Percentiles rank a stretch among this genome's conserved stretches.
These are phyloP conservation scores for Watsonalla cultraria DNA, from an alignment of 2,888 invertebrate genomes.

Conservation along the genomic window DNA sequence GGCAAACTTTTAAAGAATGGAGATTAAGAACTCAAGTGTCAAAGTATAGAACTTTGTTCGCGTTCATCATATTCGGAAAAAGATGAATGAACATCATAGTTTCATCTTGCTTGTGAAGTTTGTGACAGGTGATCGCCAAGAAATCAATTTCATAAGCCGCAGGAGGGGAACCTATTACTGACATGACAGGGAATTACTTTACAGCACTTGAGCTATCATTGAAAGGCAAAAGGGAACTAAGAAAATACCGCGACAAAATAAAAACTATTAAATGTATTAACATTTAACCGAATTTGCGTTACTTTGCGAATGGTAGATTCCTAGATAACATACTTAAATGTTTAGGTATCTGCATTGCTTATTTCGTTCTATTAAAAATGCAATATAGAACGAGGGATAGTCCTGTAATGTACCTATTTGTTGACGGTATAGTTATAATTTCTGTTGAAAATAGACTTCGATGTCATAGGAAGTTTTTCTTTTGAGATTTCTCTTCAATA, in stretches of 20 bases:
- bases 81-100: neutral
- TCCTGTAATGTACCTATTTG: no score
- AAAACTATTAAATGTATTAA: no score
- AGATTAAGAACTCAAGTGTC: neutral
- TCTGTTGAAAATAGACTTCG: constrained; percentile 1
- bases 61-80: neutral
- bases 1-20: neutral
- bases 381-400: no score
- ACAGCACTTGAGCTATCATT: neutral
- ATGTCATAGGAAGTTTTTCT: constrained; percentile 4
- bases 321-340: no score
- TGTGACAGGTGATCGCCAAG: neutral
- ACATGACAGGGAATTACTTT: neutral
- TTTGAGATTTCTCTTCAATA: constrained; percentile 25
- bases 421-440: neutral
- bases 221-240: neutral
- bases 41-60: neutral
- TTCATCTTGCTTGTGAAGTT: neutral
- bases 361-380: no score
- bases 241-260: no score
- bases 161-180: neutral
- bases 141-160: neutral
- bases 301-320: no score
- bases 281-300: no score
- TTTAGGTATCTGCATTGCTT: no score